Evolutionary conservation across 2,888 invertebrate species (phyloP), one percentile per base, ranked within the genome.

Genomic region (Mechanitis messenoides): DNA sequence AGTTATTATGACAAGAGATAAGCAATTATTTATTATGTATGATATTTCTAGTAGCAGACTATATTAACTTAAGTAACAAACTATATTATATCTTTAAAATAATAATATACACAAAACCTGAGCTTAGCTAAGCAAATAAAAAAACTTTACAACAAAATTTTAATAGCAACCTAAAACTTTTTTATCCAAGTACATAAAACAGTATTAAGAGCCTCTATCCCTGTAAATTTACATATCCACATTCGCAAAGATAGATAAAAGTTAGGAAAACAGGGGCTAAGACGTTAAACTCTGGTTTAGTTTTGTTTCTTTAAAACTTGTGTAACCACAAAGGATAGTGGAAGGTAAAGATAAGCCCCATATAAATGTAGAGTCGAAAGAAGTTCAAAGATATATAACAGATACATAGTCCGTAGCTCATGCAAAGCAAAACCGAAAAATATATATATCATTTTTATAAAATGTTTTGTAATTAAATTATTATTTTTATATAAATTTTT

Each of bases 321-420:
- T 71, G 77, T 79, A 85, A 81, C 85, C 85, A 82, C 84, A 84
- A 85, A 84, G 80, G 79, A 79, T 74, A 75, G 71, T 58, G 71
- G 72, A 73, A 74, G 61, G 56, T 59, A 75, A 85, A 85, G 81
- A 82, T 80, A 83, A 82, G 53, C 56, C 53, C 46, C 47, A 54
- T 63, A 59, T 57, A 53, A 53, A 57, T 45, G 38, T 47, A 56
- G 31, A 50, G 50, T 42, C 42, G 56, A 53, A 60, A 53, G 45
- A 45, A 53, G 53, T 58, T 58, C 53, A 47, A 47, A 35, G 33
- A 42, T 31, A 50, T 56, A 46, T 12, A 56, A 56, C n/a, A 12
- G 33, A 46, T 56, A 2, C 33, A 33, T 33, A n/a, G 20, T 42
- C 28, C 6, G n/a, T n/a, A n/a, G 6, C n/a, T 47, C 3, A 47